phyloP scores from a whole-genome alignment of 2,113 vertebrate genomes.

The Ondatra zibethicus region DNA sequence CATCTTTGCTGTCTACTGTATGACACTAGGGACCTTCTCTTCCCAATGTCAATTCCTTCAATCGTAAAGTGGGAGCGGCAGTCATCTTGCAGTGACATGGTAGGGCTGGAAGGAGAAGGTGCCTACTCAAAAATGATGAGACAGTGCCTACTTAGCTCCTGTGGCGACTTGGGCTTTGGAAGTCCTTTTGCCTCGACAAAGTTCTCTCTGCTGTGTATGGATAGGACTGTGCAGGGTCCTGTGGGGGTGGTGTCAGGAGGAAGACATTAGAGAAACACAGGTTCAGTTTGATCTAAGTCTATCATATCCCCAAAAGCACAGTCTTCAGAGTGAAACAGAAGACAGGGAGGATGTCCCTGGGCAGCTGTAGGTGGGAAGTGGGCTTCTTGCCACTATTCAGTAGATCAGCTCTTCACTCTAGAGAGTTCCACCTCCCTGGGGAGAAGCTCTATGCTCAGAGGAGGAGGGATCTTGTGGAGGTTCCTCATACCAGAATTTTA shows the following conservation, averaged over 20 bases:
- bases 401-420: not conserved
- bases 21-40: not conserved
- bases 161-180: not conserved
- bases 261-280: not conserved
- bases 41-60: not conserved
- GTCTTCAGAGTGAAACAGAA: not conserved
- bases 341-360: not conserved
- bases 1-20: not conserved
- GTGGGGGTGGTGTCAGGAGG: not conserved
- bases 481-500: not conserved
- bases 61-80: not conserved
- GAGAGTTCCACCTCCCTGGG: not conserved
- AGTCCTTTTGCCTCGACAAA: not conserved
- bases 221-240: too few relatives aligned
- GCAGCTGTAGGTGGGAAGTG: not conserved
- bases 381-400: not conserved
- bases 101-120: not conserved
- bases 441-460: not conserved
- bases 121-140: not conserved
- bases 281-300: not conserved
- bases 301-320: not conserved
- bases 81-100: rapidly evolving
- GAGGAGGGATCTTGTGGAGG: not conserved
- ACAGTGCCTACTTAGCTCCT: not conserved
- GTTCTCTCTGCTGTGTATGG: not conserved